Conservation (phyloP, 2,888 invertebrate genomes). For the Drosophila anomalata region DNA sequence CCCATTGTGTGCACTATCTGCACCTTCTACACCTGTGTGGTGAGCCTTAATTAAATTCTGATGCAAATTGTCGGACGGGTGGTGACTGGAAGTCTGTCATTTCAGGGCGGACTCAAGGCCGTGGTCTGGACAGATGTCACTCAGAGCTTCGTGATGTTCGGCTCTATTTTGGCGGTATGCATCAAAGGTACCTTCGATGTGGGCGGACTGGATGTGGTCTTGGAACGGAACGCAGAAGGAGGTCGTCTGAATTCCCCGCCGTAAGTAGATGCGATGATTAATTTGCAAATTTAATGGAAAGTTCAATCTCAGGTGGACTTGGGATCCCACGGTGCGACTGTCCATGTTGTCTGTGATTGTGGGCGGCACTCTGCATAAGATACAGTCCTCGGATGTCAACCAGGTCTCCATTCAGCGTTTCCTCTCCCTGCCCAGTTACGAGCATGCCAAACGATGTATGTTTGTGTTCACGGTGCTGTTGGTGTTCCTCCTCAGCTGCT, state of each 20-base stretch:
- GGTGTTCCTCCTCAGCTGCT: conserved; percentile 86
- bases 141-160: conserved; percentile 90
- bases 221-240: conserved; percentile 88
- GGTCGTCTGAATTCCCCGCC: conserved; percentile 87
- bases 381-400: conserved; percentile 91
- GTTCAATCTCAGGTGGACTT: conserved; percentile 87
- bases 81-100: conserved; percentile 14
- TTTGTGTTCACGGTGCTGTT: conserved; percentile 88
- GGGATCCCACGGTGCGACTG: conserved; percentile 90
- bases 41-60: conserved; percentile 83
- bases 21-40: conserved; percentile 96
- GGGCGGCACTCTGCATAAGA: conserved; percentile 91
- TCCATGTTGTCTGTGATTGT: conserved; percentile 90
- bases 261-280: neutral
- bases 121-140: conserved; percentile 93
- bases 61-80: neutral
- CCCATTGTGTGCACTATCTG: conserved; percentile 90
- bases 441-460: conserved; percentile 88
- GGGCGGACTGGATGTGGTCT: conserved; percentile 88
- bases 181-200: conserved; percentile 90
- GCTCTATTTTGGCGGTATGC: conserved; percentile 89
- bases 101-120: conserved; percentile 90
- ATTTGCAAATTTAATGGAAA: conserved; percentile 1
- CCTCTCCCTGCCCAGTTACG: conserved; percentile 89
- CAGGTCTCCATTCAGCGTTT: conserved; percentile 95